Evolutionary conservation across 35 echinoderm and acorn worm species (phyloP), one percentile per base, ranked within the genome.

Genomic region (Lytechinus variegatus): DNA sequence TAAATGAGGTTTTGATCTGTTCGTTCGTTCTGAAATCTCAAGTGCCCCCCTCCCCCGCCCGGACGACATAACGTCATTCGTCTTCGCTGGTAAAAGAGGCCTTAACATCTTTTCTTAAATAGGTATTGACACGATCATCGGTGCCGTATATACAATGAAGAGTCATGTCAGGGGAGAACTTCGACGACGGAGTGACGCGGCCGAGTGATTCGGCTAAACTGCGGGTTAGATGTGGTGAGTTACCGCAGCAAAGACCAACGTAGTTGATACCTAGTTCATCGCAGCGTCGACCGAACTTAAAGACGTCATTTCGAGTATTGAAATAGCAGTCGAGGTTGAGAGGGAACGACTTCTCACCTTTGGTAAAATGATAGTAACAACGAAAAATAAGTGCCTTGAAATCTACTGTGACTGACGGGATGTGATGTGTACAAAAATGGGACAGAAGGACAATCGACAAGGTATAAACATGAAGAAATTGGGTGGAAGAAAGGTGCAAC

Each of bases 181-280:
- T 94, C 3, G 96, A 96, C 89, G 97, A 94, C 27, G 96, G 95
- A 27, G 95, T 94, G n/a, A 55, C 92, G 53, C 95, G 86, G 9
- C 97, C 97, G 56, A 97, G 54, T 12, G 94, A 71, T 89, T 98
- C 97, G 52, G 87, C 94, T 66, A 98, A 53, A 24, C 95, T 87
- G 21, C 97, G 56, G 16, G 96, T 98, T 66, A 94, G 95, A 86
- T 97, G 93, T 55, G 95, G 55, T 6, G 96, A 93, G 94, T 98
- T 98, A 9, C 97, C 97, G 56, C 97, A 98, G 90, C 97, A 98
- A 4, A 98, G 33, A 14, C 97, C 97, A 4, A 98, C 95, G 89
- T 97, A 95, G 53, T 92, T 93, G 12, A 98, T 96, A 21, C 96
- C 96, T 14, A 98, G 87, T 27, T 98, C 94, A 54, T 94, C 89